phyloP scores from a whole-genome alignment of 2,888 invertebrate species.

The Antheraea assamensis region DNA sequence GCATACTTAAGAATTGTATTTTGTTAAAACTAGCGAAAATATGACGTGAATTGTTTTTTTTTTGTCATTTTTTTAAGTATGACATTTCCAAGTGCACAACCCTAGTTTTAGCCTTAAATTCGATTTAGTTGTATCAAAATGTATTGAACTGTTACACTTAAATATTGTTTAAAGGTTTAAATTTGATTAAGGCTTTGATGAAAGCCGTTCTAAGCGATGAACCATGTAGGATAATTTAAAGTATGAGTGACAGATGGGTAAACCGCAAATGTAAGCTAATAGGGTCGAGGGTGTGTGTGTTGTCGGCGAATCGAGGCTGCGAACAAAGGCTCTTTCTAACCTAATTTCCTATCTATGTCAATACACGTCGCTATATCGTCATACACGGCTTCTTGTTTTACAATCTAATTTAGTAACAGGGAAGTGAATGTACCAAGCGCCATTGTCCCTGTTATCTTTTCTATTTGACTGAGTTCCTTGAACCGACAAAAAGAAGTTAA shows the following conservation, averaged over 20 bases:
- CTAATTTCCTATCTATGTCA: conserved; percentile 45
- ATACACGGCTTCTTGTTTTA: conserved; percentile 40
- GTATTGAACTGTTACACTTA: too few relatives aligned
- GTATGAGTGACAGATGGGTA: neutral
- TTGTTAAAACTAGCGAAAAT: neutral
- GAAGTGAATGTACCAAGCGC: conserved; percentile 29
- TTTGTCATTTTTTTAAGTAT: neutral
- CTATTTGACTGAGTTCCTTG: conserved; percentile 3
- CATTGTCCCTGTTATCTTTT: conserved; percentile 19
- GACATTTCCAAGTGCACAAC: neutral
- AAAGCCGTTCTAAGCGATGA: neutral
- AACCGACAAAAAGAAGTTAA: neutral
- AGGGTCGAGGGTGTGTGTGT: conserved; percentile 28
- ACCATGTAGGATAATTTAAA: neutral
- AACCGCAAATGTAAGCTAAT: conserved; percentile 43
- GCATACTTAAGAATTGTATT: neutral
- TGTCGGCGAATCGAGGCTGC: conserved; percentile 29
- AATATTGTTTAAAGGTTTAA: too few relatives aligned
- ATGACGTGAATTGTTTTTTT: neutral
- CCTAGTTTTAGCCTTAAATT: too few relatives aligned
- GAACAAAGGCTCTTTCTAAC: conserved; percentile 39
- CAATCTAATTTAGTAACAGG: conserved; percentile 45
- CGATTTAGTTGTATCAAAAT: too few relatives aligned
- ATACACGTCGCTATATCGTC: conserved; percentile 42
- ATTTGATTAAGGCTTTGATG: too few relatives aligned